Evolutionary conservation across 2,113 vertebrate genomes (phyloP).

Genomic region (Toxostoma redivivum): DNA sequence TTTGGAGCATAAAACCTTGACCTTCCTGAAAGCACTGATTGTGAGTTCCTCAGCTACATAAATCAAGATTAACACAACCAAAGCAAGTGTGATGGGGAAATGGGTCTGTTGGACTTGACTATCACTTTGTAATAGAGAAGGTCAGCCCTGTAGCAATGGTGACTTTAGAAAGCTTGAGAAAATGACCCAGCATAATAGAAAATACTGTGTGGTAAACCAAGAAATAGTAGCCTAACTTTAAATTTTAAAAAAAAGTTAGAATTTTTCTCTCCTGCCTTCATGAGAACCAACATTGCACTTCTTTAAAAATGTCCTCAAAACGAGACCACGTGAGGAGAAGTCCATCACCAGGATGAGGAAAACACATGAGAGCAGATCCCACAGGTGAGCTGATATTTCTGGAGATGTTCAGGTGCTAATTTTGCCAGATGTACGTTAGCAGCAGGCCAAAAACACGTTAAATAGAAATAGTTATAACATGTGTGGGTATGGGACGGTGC

Average conservation of each 20-base stretch:
- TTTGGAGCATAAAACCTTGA: neutral
- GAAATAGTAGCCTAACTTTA: neutral
- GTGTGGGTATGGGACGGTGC: neutral
- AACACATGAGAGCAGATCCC: neutral
- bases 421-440: neutral
- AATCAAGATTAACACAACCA: neutral
- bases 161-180: neutral
- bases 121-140: neutral
- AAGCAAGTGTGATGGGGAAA: neutral
- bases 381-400: neutral
- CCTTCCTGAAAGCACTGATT: neutral
- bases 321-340: accelerated
- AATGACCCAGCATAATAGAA: neutral
- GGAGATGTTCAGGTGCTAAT: neutral
- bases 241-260: neutral
- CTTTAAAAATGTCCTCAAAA: neutral
- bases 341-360: neutral
- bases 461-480: neutral
- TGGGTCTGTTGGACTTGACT: neutral
- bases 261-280: neutral
- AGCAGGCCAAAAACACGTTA: neutral
- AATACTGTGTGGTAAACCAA: neutral
- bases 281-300: neutral
- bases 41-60: neutral
- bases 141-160: neutral